Evolutionary conservation across 2,113 vertebrate species (phyloP).

Genomic region (Microcebus jonahi): DNA sequence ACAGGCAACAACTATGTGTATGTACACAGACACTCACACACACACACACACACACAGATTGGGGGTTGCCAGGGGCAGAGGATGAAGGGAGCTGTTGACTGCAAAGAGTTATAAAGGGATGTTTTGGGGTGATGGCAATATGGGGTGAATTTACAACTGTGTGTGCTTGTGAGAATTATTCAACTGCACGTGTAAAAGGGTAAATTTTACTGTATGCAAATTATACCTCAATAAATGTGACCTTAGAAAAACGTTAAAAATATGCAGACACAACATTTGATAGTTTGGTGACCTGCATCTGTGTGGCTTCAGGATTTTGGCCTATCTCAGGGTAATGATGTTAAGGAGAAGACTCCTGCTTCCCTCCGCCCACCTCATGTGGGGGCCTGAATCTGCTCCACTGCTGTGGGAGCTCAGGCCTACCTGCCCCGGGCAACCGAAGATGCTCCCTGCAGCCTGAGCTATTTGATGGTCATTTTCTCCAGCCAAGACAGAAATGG

Average conservation of each 20-base stretch:
- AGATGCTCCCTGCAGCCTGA: background rate
- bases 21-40: background rate
- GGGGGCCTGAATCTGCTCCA: background rate
- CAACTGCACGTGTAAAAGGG: background rate
- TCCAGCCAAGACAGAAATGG: background rate
- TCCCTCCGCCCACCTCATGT: background rate
- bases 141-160: background rate
- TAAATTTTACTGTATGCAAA: background rate
- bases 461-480: background rate
- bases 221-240: background rate
- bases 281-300: background rate
- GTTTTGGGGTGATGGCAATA: background rate
- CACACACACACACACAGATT: background rate
- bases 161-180: background rate
- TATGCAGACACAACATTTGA: background rate
- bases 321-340: background rate
- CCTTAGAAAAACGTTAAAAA: background rate
- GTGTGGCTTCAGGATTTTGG: background rate
- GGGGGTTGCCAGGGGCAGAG: background rate
- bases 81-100: background rate
- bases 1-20: background rate
- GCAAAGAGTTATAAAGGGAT: background rate
- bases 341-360: background rate
- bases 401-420: background rate
- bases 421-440: background rate